phyloP scores from a whole-genome alignment of 1,140 invertebrate species.

The Bombus pascuorum region DNA sequence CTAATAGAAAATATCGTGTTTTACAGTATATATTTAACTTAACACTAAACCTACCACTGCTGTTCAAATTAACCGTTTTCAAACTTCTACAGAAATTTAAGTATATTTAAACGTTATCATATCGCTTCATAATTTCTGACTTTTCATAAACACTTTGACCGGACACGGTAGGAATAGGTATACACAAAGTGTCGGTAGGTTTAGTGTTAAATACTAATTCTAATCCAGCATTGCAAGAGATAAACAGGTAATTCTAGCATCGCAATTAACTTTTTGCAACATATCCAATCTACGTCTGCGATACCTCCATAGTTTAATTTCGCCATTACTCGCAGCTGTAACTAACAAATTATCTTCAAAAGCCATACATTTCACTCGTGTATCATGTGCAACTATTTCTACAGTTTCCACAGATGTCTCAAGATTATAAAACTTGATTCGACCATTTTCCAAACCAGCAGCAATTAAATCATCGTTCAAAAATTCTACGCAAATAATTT shows the following conservation, averaged over 20 bases:
- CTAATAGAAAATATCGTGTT: not conserved
- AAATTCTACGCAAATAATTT: slow-evolving; percentile 86
- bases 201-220: slow-evolving; percentile 32
- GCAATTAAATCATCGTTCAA: slow-evolving; percentile 85
- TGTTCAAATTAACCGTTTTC: too few species aligned
- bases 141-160: too few species aligned
- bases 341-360: slow-evolving; percentile 82
- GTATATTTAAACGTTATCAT: too few species aligned
- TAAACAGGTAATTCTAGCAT: slow-evolving; percentile 78
- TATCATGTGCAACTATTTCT: slow-evolving; percentile 84
- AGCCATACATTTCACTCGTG: slow-evolving; percentile 87
- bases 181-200: too few species aligned
- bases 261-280: slow-evolving; percentile 72
- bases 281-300: slow-evolving; percentile 80
- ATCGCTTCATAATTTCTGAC: too few species aligned
- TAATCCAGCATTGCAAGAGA: slow-evolving; percentile 63
- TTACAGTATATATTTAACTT: not conserved
- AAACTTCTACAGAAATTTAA: too few species aligned
- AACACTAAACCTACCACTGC: too few species aligned
- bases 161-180: too few species aligned
- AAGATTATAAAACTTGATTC: slow-evolving; percentile 86
- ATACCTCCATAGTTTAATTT: slow-evolving; percentile 89
- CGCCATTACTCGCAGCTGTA: slow-evolving; percentile 89
- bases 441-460: slow-evolving; percentile 88
- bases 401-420: slow-evolving; percentile 78